Percentiles rank a stretch among this genome's conserved stretches.
phyloP scores from a whole-genome alignment of 1,140 invertebrate genomes.

The Oryctes rhinoceros region DNA sequence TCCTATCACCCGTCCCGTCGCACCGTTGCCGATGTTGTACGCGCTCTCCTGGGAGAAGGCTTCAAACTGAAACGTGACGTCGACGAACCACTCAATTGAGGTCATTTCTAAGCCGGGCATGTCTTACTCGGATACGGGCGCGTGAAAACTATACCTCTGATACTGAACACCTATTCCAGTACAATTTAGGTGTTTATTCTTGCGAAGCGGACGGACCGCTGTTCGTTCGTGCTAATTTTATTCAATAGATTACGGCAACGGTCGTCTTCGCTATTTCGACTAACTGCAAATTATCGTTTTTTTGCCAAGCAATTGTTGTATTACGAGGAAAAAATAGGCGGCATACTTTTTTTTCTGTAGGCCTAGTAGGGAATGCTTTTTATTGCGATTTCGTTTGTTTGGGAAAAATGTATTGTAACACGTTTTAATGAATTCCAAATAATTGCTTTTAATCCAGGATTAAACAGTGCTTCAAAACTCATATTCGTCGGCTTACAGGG shows the following conservation, averaged over 20 bases:
- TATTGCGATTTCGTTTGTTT: no score
- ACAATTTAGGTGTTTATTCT: slow-evolving; percentile 38
- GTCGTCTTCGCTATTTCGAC: neutral
- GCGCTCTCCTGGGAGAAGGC: slow-evolving; percentile 44
- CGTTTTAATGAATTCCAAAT: no score
- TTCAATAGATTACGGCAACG: slow-evolving; percentile 14
- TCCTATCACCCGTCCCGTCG: neutral
- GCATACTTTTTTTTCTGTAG: no score
- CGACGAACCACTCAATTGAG: slow-evolving; percentile 42
- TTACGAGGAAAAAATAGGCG: neutral
- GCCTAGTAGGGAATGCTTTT: no score
- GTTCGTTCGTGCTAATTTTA: slow-evolving; percentile 29
- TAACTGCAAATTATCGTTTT: slow-evolving; percentile 22
- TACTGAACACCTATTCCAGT: slow-evolving; percentile 44
- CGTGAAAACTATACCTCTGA: slow-evolving; percentile 42
- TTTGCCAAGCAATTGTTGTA: neutral
- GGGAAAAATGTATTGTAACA: no score
- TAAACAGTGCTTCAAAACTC: no score
- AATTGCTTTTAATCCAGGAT: no score
- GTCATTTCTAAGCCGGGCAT: slow-evolving; percentile 46
- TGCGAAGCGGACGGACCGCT: slow-evolving; percentile 4
- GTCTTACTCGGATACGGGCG: slow-evolving; percentile 37
- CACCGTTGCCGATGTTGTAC: slow-evolving; percentile 38
- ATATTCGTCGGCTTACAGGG: no score
- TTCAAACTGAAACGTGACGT: slow-evolving; percentile 46